Base-by-base conservation (phyloP, 2,797 vertebrate genomes). In the Hydrocynus forskahlii region DNA sequence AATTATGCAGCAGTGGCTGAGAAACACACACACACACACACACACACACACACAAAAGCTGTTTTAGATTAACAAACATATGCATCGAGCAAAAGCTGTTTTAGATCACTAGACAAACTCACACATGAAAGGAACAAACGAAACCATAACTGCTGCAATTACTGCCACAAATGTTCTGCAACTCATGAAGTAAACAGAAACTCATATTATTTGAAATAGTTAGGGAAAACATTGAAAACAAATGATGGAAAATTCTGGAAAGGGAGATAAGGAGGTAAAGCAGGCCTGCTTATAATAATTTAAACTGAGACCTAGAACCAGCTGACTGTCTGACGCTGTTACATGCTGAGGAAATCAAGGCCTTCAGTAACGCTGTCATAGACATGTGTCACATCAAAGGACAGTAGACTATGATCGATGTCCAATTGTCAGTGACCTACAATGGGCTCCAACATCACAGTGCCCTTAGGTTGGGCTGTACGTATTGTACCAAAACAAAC, bases 21-120 rank as follows among this genome's bases (percentile, higher is more conserved):
- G 13, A 73, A 6, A 43, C 43, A 43, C 43, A 9, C 43, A 5
- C 43, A 43, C 43, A 5, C 43, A 43, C 0, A 55, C 13, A 21
- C 25, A 38, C 25, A 54, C 4, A 60, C 4, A 8, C 12, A 21
- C 76, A 66, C 25, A 57, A 82, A 75, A 13, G 21, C 48, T 76
- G 29, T 19, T 50, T 60, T 16, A 71, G 21, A 71, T 71, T 52
- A 67, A 54, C 60, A 29, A 29, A 76, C 68, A 52, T 13, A 43
- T 4, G 19, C 5, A 13, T 50, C n/a, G 38, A n/a, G 64, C 38
- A 67, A 40, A 40, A 67, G 64, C 35, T 40, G 35, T 66, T 25
- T 60, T 23, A 23, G 59, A 60, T 57, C 55, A 63, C 5, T 64
- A 38, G 62, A 25, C 43, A 25, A 7, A 25, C 17, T 48, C 29